Percentiles rank a stretch among this genome's conserved stretches.
phyloP scores from a whole-genome alignment of 2,888 invertebrate species.

The Sphaerolaimus hirsutus region DNA sequence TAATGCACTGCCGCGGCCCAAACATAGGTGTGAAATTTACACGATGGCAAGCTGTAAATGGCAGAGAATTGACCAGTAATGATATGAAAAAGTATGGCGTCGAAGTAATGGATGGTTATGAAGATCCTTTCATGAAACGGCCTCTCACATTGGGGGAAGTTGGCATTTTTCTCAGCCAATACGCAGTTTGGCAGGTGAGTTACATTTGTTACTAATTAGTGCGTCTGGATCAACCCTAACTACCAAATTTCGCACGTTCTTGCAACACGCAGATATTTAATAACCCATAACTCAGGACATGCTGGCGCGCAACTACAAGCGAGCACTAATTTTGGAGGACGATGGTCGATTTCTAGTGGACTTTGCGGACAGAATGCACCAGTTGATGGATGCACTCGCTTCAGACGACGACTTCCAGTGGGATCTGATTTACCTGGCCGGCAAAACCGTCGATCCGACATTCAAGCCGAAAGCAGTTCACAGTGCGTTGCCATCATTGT shows the following conservation, averaged over 20 bases:
- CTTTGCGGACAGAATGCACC: slow-evolving; percentile 38
- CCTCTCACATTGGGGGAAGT: slow-evolving; percentile 89
- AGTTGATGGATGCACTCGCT: slow-evolving; percentile 38
- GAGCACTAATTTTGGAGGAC: slow-evolving; percentile 75
- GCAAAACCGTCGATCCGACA: slow-evolving; percentile 62
- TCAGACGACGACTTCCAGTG: slow-evolving; percentile 41
- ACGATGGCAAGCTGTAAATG: slow-evolving; percentile 17
- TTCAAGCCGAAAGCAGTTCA: too few species aligned
- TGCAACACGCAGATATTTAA: too few species aligned
- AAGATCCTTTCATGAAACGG: slow-evolving; percentile 34
- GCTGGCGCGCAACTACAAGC: too few species aligned
- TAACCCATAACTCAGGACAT: too few species aligned
- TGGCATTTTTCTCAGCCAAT: slow-evolving; percentile 86
- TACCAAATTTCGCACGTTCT: too few species aligned
- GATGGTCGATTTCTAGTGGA: slow-evolving; percentile 73
- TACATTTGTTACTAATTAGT: too few species aligned
- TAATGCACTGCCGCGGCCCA: too few species aligned
- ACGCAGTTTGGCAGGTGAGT: too few species aligned
- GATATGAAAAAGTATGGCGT: slow-evolving; percentile 20
- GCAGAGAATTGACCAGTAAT: slow-evolving; percentile 19
- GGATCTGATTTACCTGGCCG: slow-evolving; percentile 80
- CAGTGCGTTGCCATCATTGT: too few species aligned
- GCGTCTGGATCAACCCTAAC: too few species aligned
- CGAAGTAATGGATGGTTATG: slow-evolving; percentile 26
- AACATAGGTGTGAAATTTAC: slow-evolving; percentile 11